Evolutionary conservation across 2,888 invertebrate genomes (phyloP).

Genomic region (Eupeodes latifasciatus): DNA sequence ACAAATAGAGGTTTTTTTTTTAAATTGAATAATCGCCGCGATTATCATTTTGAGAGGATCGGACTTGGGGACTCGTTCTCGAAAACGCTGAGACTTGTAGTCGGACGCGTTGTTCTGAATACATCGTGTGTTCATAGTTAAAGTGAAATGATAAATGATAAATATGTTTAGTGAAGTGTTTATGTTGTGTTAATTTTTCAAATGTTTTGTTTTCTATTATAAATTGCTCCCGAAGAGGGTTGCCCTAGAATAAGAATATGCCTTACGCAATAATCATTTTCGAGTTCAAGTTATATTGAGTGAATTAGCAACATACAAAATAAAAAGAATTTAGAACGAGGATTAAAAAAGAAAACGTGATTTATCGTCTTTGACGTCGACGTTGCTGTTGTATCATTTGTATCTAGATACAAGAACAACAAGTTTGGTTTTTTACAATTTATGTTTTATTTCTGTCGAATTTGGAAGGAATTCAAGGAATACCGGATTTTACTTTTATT

Average conservation of each 20-base stretch:
- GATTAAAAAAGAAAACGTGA: constrained; percentile 67
- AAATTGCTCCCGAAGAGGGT: constrained; percentile 1
- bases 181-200: constrained; percentile 52
- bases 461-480: constrained; percentile 56
- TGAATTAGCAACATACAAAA: constrained; percentile 16
- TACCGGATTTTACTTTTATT: constrained; percentile 55
- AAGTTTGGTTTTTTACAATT: constrained; percentile 22
- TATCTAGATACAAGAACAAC: constrained; percentile 15
- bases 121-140: background rate
- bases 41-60: constrained; percentile 54
- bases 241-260: constrained; percentile 19
- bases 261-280: constrained; percentile 48
- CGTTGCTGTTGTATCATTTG: background rate
- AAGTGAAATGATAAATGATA: constrained; percentile 48
- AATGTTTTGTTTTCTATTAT: constrained; percentile 26
- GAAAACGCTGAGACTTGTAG: too few relatives aligned
- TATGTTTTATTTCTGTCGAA: constrained; percentile 17
- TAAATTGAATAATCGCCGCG: constrained; percentile 71
- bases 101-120: constrained; percentile 36
- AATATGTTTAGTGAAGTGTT: constrained; percentile 63
- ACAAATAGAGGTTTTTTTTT: constrained; percentile 41
- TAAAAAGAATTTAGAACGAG: constrained; percentile 3
- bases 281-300: constrained; percentile 33
- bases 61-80: background rate
- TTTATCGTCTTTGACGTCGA: constrained; percentile 35